Conservation (phyloP, 1,140 invertebrate genomes). For the Drosophila dunni region DNA sequence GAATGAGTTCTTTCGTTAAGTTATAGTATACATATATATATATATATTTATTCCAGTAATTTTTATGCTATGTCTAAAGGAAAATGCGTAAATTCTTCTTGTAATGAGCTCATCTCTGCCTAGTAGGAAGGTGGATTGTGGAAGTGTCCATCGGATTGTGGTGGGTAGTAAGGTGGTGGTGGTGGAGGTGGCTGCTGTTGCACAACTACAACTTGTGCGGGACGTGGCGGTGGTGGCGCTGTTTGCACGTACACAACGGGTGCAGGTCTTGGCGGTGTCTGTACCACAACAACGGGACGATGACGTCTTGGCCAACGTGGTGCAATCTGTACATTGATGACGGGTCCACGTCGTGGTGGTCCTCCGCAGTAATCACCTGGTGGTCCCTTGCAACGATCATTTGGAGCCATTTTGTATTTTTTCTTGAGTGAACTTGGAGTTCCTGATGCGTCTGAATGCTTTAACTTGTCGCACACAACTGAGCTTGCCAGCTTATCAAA, state of each 20-base stretch:
- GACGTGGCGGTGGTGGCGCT: constrained; percentile 47
- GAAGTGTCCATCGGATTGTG: constrained; percentile 46
- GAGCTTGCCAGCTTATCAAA: constrained; percentile 35
- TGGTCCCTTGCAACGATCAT: constrained; percentile 60
- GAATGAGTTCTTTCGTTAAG: not conserved
- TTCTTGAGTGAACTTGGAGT: not conserved
- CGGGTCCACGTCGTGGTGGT: constrained; percentile 66
- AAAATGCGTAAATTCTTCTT: constrained; percentile 39
- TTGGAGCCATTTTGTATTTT: constrained; percentile 57
- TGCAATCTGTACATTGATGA: constrained; percentile 72
- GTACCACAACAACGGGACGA: constrained; percentile 67
- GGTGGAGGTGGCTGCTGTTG: constrained; percentile 50
- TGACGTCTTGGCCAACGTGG: constrained; percentile 72
- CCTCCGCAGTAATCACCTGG: constrained; percentile 42
- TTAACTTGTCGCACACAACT: constrained; percentile 38
- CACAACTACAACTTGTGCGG: constrained; percentile 36
- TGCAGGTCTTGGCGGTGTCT: constrained; percentile 52
- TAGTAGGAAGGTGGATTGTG: constrained; percentile 63
- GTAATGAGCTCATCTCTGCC: not conserved
- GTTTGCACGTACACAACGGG: constrained; percentile 67
- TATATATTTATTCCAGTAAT: constrained; percentile 25
- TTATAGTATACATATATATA: not conserved
- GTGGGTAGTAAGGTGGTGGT: constrained; percentile 50
- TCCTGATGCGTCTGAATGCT: constrained; percentile 28
- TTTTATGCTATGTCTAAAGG: constrained; percentile 8